These are phyloP conservation scores for Caerostris darwini DNA, from an alignment of 1,140 invertebrate species.

Conservation along the genomic window DNA sequence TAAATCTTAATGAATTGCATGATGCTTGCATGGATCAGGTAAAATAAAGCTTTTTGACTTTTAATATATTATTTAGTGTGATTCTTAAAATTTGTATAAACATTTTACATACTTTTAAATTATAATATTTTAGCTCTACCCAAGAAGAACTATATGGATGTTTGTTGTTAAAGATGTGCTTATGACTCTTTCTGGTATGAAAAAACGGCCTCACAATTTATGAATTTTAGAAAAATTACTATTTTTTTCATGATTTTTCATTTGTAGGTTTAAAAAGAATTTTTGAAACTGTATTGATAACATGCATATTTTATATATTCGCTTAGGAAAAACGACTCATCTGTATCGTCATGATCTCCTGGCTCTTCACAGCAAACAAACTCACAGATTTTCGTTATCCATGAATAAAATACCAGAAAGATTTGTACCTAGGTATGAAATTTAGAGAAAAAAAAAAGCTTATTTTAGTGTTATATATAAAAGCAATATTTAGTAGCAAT, in stretches of 20 bases:
- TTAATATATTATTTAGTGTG: neutral
- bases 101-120: neutral
- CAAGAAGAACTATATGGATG: constrained; percentile 97
- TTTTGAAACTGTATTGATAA: neutral
- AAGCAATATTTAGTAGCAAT: neutral
- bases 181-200: constrained; percentile 95
- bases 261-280: neutral
- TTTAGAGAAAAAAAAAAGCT: neutral
- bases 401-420: constrained; percentile 97
- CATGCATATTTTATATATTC: neutral
- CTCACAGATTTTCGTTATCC: constrained; percentile 93
- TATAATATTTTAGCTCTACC: constrained; percentile 87
- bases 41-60: constrained; percentile 18
- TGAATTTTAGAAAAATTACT: constrained; percentile 4
- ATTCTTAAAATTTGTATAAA: neutral
- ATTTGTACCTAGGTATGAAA: constrained; percentile 88
- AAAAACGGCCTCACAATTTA: neutral
- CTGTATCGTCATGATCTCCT: constrained; percentile 97
- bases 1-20: constrained; percentile 98
- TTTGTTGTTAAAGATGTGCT: constrained; percentile 99
- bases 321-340: constrained; percentile 94
- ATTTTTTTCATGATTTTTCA: neutral
- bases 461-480: neutral
- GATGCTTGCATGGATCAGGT: constrained; percentile 97
- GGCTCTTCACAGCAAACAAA: constrained; percentile 89